These are phyloP conservation scores for Chaenogobius annularis DNA, from an alignment of 2,113 vertebrate genomes.

Conservation along the genomic window DNA sequence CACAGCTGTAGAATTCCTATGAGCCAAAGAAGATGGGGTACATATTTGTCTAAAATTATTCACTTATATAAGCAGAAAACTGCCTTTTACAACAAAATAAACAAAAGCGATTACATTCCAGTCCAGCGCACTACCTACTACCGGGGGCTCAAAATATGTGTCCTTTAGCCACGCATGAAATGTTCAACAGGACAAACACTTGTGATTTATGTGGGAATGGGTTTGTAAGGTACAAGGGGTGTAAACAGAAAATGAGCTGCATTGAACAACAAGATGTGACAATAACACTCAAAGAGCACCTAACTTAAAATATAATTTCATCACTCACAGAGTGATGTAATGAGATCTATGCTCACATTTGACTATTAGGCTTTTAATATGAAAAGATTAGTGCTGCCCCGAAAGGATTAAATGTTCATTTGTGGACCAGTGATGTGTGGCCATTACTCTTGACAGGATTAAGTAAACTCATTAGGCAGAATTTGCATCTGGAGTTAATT, in stretches of 20 bases:
- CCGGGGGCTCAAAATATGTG: constrained; percentile 37
- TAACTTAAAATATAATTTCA: constrained; percentile 54
- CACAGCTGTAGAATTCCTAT: constrained; percentile 68
- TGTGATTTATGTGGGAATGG: not conserved
- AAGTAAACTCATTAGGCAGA: constrained; percentile 85
- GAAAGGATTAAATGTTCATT: constrained; percentile 93
- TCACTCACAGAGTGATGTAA: constrained; percentile 64
- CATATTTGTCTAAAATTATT: constrained; percentile 54
- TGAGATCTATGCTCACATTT: constrained; percentile 94
- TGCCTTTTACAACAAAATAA: constrained; percentile 55
- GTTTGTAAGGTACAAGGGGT: not conserved
- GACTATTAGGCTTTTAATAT: constrained; percentile 93
- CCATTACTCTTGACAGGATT: constrained; percentile 91
- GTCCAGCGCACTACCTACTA: constrained; percentile 36
- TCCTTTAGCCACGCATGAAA: constrained; percentile 28
- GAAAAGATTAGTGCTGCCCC: constrained; percentile 92
- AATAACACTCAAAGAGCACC: not conserved
- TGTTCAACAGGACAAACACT: constrained; percentile 16
- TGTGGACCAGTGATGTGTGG: constrained; percentile 82
- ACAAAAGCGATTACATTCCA: constrained; percentile 57
- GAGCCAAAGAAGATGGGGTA: constrained; percentile 51
- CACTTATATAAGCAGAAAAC: constrained; percentile 66
- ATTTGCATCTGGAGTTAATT: constrained; percentile 73
- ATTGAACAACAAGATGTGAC: constrained; percentile 6
- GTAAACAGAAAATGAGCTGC: not conserved